Conservation (phyloP, 2,797 vertebrate species). For the Coregonus suidteri region DNA sequence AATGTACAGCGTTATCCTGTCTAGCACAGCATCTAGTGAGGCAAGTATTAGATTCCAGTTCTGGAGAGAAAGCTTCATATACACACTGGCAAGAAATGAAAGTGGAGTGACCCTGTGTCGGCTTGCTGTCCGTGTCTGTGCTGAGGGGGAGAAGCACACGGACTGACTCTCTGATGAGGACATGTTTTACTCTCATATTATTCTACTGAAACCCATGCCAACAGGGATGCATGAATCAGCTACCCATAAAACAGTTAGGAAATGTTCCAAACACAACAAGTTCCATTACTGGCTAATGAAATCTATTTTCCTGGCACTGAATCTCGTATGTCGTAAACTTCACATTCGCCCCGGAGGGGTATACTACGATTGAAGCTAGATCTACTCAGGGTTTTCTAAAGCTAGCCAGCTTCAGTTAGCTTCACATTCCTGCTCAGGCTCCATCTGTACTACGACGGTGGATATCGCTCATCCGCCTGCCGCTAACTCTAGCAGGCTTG, state of each 20-base stretch:
- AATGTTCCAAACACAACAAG: too few relatives aligned
- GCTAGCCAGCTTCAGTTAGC: too few relatives aligned
- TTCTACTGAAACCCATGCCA: not conserved
- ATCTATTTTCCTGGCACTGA: too few relatives aligned
- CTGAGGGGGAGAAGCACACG: not conserved
- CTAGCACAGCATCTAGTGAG: not conserved
- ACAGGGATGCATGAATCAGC: not conserved
- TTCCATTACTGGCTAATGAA: too few relatives aligned
- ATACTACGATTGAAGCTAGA: too few relatives aligned
- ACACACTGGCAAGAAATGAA: not conserved
- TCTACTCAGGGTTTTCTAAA: too few relatives aligned
- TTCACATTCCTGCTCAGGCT: too few relatives aligned
- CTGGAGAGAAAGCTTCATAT: not conserved
- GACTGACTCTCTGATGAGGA: not conserved
- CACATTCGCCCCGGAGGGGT: too few relatives aligned
- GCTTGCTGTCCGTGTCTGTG: not conserved
- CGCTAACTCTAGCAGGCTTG: too few relatives aligned
- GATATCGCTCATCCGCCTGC: too few relatives aligned
- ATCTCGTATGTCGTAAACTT: too few relatives aligned
- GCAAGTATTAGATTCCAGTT: constrained; percentile 2
- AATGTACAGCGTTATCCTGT: not conserved
- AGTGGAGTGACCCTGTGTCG: not conserved
- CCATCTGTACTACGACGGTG: too few relatives aligned
- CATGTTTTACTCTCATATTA: not conserved
- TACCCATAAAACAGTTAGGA: not conserved